Evolutionary conservation across 2,797 vertebrate genomes (phyloP), one percentile per base, ranked within the genome.

Genomic region (Sebastes hopkinsi): DNA sequence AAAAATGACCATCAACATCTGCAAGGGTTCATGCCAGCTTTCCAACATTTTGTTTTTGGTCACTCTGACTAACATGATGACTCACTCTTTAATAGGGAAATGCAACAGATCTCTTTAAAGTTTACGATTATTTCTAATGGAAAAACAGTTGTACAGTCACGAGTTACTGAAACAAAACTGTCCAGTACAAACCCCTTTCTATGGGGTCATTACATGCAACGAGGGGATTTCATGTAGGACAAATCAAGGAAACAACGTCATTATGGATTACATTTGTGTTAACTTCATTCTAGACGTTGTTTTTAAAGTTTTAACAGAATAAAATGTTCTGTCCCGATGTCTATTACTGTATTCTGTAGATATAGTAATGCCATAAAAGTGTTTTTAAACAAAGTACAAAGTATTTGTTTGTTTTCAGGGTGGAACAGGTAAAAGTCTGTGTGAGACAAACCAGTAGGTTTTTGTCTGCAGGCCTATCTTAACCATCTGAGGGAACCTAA

Each of bases 391-490:
- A 80, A 70, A 68, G 58, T 58, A 18, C 42, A 46, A 16, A 7
- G 25, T 69, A 64, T 81, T 42, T 42, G 38, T 87, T 85, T 81
- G 56, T 86, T 88, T 88, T 80, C 67, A 87, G 87, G 77, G 85
- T 61, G 72, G 75, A 61, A 83, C 65, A 83, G 73, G 88, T 86
- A 88, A 80, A 70, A 72, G 77, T 90, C 89, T 22, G 25, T 89
- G 90, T 92, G 92, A 96, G 95, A 95, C 87, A 94, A 94, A 96
- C 88, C 90, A 91, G 89, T 94, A 66, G 81, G 64, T 90, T 88
- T 96, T 93, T 93, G 92, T 94, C 93, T 90, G 87, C 88, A 92
- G 93, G 88, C 87, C 92, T 95, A 96, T 96, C 95, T 94, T 81
- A 83, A 87, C 92, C 91, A 88, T 96, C 85, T 25, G 87, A 95